Percentiles rank a stretch among this genome's conserved stretches.
phyloP scores from a whole-genome alignment of 2,888 invertebrate genomes.

The Pachydiplax longipennis region DNA sequence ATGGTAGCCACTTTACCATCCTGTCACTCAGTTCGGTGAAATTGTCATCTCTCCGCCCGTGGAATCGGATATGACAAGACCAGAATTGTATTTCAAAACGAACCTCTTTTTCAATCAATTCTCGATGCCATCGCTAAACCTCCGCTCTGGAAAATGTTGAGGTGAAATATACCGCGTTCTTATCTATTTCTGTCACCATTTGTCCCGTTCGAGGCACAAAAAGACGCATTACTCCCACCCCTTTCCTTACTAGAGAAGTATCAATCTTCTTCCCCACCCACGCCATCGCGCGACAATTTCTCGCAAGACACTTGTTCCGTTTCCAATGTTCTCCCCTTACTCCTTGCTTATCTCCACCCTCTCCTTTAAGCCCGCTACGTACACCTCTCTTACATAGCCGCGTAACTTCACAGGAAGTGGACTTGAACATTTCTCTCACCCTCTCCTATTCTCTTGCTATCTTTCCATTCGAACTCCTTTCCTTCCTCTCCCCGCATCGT shows the following conservation, averaged over 20 bases:
- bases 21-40: no score
- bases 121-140: background rate
- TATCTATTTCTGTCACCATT: background rate
- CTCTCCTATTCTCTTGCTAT: background rate
- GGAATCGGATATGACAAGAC: no score
- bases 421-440: background rate
- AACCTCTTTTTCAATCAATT: background rate
- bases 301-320: slow-evolving; percentile 17
- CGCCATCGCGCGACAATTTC: background rate
- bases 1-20: no score
- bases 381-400: background rate
- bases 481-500: slow-evolving; percentile 20
- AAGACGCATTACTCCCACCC: slow-evolving; percentile 3
- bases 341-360: background rate
- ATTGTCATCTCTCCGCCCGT: no score
- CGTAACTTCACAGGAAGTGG: background rate
- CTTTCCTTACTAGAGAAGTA: background rate
- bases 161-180: background rate
- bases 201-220: background rate
- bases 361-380: background rate
- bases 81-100: no score
- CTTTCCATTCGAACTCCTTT: background rate
- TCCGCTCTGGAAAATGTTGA: background rate
- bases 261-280: slow-evolving; percentile 21
- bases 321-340: background rate